Conservation (phyloP, 2,888 invertebrate species). For the Melitaea athalia region DNA sequence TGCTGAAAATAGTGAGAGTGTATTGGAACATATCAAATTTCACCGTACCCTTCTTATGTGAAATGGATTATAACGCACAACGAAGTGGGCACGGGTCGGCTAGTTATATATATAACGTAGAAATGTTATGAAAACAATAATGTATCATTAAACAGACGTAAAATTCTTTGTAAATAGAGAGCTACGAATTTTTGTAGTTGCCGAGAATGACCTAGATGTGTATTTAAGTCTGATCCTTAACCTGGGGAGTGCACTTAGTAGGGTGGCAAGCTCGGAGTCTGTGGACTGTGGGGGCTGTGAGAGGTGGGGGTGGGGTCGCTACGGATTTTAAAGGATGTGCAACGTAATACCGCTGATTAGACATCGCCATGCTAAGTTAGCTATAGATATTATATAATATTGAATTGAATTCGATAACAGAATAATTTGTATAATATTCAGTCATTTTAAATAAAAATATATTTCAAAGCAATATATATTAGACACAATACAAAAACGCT, state of each 20-base stretch:
- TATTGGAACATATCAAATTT: too few species aligned
- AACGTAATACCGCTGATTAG: conserved; percentile 15
- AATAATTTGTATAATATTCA: neutral
- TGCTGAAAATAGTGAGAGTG: too few species aligned
- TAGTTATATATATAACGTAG: neutral
- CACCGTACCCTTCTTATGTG: too few species aligned
- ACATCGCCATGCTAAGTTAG: conserved; percentile 2
- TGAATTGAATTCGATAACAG: neutral
- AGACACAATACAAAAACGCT: too few species aligned
- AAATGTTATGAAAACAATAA: neutral
- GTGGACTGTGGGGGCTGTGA: conserved; percentile 15
- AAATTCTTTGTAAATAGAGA: neutral
- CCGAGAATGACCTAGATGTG: conserved; percentile 33
- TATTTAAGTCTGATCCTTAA: conserved; percentile 37
- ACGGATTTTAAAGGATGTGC: conserved; percentile 21
- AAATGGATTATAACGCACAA: too few species aligned
- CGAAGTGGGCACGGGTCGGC: too few species aligned
- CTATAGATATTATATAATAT: neutral
- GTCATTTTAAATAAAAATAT: too few species aligned
- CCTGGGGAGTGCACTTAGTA: conserved; percentile 35
- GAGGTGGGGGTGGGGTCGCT: conserved; percentile 14
- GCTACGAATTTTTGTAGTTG: neutral
- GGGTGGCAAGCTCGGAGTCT: conserved; percentile 22
- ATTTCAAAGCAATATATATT: too few species aligned
- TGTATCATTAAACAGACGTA: neutral